Percentiles rank a stretch among this genome's conserved stretches.
Conservation (phyloP, 2,113 vertebrate species). For the Eulemur rufifrons region DNA sequence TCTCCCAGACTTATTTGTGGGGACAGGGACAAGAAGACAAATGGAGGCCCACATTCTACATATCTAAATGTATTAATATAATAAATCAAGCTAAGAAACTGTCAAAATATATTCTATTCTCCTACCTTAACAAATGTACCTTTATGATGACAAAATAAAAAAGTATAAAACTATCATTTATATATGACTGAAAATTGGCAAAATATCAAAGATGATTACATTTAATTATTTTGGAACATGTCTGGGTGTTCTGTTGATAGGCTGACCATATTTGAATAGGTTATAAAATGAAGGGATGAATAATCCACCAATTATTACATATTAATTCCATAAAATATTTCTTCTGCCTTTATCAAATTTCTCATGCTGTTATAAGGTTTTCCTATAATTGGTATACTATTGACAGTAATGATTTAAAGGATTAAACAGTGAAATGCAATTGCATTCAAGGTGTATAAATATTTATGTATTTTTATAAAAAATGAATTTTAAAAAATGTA, state of each 20-base stretch:
- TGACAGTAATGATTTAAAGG: not conserved
- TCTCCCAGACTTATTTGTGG: not conserved
- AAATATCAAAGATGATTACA: constrained; percentile 16
- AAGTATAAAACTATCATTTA: not conserved
- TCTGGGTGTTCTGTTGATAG: not conserved
- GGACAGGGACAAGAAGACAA: not conserved
- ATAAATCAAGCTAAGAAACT: constrained; percentile 21
- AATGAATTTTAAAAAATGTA: not conserved
- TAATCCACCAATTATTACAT: not conserved
- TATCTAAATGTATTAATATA: not conserved
- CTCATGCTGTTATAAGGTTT: not conserved
- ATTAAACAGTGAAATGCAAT: constrained; percentile 14
- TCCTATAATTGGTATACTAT: not conserved
- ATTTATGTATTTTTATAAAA: not conserved
- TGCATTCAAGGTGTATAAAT: not conserved
- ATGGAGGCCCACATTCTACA: not conserved
- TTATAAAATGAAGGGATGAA: not conserved
- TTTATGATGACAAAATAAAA: not conserved
- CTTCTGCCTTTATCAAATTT: constrained; percentile 27
- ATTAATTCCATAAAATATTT: not conserved
- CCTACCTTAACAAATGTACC: not conserved
- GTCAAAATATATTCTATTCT: not conserved
- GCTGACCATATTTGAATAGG: not conserved
- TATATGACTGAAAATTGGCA: not conserved
- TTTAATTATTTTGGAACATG: not conserved